A percentile compares a stretch with the other conserved stretches of the same genome.
These are phyloP conservation scores for Cygnus atratus DNA, from an alignment of 2,113 vertebrate species.

Conservation along the genomic window DNA sequence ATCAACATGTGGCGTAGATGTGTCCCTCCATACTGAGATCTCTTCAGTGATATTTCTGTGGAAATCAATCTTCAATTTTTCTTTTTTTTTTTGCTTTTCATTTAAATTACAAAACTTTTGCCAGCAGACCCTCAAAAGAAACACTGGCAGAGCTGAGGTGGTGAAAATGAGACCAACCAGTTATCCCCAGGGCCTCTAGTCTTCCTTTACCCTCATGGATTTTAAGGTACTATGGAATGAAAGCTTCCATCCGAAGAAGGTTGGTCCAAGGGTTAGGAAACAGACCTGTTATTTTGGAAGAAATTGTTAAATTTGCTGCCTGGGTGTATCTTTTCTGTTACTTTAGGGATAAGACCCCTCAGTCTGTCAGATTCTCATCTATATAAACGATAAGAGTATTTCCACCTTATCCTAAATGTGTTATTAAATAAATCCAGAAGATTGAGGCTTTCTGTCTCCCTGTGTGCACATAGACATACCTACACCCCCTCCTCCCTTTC, in stretches of 20 bases:
- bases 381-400: constrained; percentile 37
- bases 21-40: neutral
- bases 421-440: constrained; percentile 29
- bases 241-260: neutral
- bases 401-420: neutral
- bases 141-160: neutral
- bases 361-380: constrained; percentile 19
- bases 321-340: neutral
- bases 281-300: neutral
- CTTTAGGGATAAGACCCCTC: neutral
- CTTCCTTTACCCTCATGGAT: neutral
- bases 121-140: neutral
- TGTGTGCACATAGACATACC: neutral
- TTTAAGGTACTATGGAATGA: neutral
- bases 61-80: neutral
- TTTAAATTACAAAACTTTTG: neutral
- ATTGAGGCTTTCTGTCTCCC: constrained; percentile 9
- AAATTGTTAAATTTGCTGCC: neutral
- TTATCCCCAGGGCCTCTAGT: neutral
- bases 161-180: neutral
- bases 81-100: neutral
- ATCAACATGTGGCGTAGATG: neutral
- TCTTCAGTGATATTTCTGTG: neutral
- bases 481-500: neutral
- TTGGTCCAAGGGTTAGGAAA: neutral